Evolutionary conservation across 2,888 invertebrate genomes (phyloP), one percentile per base, ranked within the genome.

Genomic region (Tanaodytes sp.): DNA sequence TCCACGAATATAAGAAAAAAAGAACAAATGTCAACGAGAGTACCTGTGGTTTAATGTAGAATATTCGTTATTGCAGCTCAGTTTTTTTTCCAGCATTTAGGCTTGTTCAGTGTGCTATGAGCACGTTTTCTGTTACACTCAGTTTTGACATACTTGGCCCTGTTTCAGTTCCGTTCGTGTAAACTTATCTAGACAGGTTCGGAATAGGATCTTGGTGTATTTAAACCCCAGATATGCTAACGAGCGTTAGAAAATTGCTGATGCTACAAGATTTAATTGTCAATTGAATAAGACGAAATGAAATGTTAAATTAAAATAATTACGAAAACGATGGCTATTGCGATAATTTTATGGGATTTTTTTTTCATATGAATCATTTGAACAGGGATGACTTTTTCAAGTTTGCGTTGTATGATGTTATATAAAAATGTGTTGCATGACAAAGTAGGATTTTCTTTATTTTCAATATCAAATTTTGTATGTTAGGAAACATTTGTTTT

Each of bases 91-190:
- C 16, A 14, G 11, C 43, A 43, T 52, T 46, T 27, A 14, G 36
- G 20, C 39, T 39, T 55, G 36, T 16, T 37, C 18, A 14, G 42
- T 55, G 54, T 48, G 48, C 49, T 63, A 51, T 27, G 30, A 23
- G 23, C 40, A 42, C 65, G 59, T 36, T 4, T 27, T 59, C 66
- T 59, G 48, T 66, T 59, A 19, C 40, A n/a, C 40, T 54, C 18
- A 30, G 46, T 58, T 65, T 59, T 59, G 54, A 66, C 48, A 66
- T 54, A 59, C 54, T 59, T 66, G 59, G 66, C 59, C 59, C 54
- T 65, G 31, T 65, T 65, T 57, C 57, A 45, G 51, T 64, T 64
- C 39, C 31, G 49, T 64, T 64, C 58, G 33, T 46, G 45, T 46
- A 45, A 64, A 64, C 31, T 46, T 55, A 63, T 63, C 43, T 52